These are phyloP conservation scores for Sitophilus oryzae DNA, from an alignment of 1,140 invertebrate genomes.

Conservation along the genomic window DNA sequence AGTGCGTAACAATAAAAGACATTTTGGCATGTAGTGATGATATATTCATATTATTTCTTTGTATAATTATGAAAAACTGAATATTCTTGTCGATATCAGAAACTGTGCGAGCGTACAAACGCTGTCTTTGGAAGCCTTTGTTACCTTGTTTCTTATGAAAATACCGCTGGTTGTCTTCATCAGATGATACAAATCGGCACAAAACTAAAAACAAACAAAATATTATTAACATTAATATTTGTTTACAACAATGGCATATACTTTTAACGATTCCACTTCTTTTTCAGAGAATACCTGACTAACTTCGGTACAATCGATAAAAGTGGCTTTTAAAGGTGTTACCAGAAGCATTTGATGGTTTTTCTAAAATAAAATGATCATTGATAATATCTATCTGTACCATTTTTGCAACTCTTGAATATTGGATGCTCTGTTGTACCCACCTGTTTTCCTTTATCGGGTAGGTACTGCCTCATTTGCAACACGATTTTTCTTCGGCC, in stretches of 20 bases:
- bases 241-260: conserved; percentile 22
- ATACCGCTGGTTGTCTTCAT: conserved; percentile 41
- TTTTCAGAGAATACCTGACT: conserved; percentile 57
- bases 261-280: conserved; percentile 50
- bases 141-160: conserved; percentile 33
- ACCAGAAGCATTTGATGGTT: conserved; percentile 55
- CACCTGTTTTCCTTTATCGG: conserved; percentile 55
- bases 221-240: not conserved
- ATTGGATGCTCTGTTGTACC: no score
- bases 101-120: conserved; percentile 31
- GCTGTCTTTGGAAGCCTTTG: conserved; percentile 23
- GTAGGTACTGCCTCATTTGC: conserved; percentile 60
- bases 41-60: no score
- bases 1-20: no score
- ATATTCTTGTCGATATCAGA: conserved; percentile 30
- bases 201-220: conserved; percentile 51
- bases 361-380: conserved; percentile 45
- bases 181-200: conserved; percentile 60
- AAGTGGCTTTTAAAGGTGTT: conserved; percentile 54
- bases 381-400: no score
- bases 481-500: conserved; percentile 63
- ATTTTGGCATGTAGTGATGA: no score
- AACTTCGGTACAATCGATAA: conserved; percentile 66
- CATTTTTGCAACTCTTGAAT: no score
- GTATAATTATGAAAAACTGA: conserved; percentile 40